Conservation (phyloP, 2,113 vertebrate species). For the Cephalopholis sonnerati region DNA sequence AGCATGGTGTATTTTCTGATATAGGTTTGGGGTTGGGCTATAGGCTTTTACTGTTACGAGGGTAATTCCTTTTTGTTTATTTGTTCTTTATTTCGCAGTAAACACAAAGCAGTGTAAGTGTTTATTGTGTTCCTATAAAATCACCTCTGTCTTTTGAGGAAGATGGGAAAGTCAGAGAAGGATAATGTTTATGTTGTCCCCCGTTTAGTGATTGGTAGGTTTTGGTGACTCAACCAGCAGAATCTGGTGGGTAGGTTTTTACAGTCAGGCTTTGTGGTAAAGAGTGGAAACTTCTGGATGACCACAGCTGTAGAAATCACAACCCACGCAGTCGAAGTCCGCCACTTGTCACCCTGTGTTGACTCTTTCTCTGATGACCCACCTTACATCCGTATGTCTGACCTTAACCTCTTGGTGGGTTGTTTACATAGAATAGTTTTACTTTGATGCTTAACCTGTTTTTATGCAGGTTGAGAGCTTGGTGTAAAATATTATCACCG, state of each 20-base stretch:
- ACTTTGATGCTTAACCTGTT: not conserved
- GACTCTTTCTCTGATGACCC: not conserved
- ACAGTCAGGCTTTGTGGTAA: constrained; percentile 8
- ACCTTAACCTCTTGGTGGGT: not conserved
- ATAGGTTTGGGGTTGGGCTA: not conserved
- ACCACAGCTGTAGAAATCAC: not conserved
- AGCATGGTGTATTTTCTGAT: not conserved
- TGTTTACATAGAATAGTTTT: not conserved
- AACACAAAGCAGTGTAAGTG: not conserved
- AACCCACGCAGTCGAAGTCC: not conserved
- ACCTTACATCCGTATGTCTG: not conserved
- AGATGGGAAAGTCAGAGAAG: not conserved
- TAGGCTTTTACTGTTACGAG: not conserved
- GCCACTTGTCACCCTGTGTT: constrained; percentile 1
- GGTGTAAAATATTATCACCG: no score
- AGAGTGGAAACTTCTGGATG: constrained; percentile 23
- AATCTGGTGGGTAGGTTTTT: not conserved
- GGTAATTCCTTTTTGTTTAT: not conserved
- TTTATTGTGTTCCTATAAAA: not conserved
- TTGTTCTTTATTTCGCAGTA: not conserved
- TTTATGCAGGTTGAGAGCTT: not conserved
- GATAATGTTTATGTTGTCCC: not conserved
- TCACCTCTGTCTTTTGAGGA: not conserved
- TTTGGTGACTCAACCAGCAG: not conserved
- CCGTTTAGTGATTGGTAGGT: not conserved